Conservation (phyloP, 2,113 vertebrate species). For the Zapus hudsonius region DNA sequence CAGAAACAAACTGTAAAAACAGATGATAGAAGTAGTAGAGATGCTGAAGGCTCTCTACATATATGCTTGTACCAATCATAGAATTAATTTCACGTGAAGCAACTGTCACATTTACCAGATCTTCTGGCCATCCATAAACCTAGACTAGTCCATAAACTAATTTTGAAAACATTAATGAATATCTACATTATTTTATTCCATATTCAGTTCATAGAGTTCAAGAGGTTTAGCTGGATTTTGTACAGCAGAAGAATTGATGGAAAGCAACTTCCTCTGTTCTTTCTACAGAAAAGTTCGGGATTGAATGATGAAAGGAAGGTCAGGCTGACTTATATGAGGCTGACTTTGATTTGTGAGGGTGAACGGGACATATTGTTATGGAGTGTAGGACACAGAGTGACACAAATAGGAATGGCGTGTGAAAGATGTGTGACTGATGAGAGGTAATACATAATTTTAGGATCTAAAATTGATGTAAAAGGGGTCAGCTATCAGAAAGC, state of each 20-base stretch:
- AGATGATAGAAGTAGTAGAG: background rate
- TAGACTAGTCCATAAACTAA: background rate
- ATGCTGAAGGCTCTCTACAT: background rate
- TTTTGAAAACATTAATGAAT: background rate
- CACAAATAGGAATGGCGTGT: constrained; percentile 43
- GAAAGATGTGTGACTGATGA: constrained; percentile 41
- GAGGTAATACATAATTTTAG: constrained; percentile 49
- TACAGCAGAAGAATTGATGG: background rate
- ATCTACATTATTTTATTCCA: background rate
- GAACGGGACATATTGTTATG: constrained; percentile 48
- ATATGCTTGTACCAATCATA: background rate
- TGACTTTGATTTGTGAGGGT: constrained; percentile 53
- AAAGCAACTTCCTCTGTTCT: background rate
- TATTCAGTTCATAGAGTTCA: background rate
- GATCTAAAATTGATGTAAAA: constrained; percentile 71
- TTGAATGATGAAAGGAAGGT: constrained; percentile 21
- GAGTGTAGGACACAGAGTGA: background rate
- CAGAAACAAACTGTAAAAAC: background rate
- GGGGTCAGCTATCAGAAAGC: constrained; percentile 50
- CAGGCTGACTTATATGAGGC: background rate
- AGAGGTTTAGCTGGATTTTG: background rate
- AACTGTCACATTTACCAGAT: background rate
- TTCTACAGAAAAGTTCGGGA: background rate
- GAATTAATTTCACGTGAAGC: background rate
- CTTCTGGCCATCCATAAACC: background rate